Conservation (phyloP, 2,797 vertebrate genomes). For the Perodicticus potto region DNA sequence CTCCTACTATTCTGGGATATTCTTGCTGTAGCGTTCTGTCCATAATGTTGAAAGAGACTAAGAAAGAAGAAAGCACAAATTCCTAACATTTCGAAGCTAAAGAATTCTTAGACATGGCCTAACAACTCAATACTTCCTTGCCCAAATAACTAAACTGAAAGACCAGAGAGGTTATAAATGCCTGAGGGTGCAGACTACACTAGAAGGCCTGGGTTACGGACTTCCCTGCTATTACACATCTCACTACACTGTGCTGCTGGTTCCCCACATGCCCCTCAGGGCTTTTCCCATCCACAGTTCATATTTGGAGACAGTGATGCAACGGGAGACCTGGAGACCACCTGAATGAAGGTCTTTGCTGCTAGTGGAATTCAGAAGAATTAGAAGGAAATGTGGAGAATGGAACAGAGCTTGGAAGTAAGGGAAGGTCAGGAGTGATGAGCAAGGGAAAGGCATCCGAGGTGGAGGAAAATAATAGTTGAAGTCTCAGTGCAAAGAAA, state of each 20-base stretch:
- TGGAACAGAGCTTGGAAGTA: background rate
- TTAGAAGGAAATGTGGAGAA: background rate
- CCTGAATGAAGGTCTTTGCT: constrained; percentile 35
- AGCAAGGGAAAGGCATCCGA: background rate
- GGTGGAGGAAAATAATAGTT: background rate
- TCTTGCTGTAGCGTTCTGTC: constrained; percentile 28
- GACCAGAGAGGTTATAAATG: background rate
- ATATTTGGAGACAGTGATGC: background rate
- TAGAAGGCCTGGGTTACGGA: background rate
- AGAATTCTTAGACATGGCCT: constrained; percentile 43
- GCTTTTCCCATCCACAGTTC: constrained; percentile 4
- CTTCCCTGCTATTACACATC: background rate
- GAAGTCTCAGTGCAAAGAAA: constrained; percentile 23
- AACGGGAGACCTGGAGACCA: background rate
- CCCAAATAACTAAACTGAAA: constrained; percentile 53
- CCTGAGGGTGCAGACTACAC: background rate
- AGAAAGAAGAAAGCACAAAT: constrained; percentile 66
- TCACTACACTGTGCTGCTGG: background rate
- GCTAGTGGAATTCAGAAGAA: background rate
- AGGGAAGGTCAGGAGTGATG: background rate
- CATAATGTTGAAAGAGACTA: background rate
- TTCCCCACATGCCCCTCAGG: background rate
- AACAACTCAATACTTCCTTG: constrained; percentile 42
- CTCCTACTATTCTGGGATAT: constrained; percentile 5
- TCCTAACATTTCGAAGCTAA: constrained; percentile 29